phyloP scores from a whole-genome alignment of 2,888 invertebrate species.

The Laspeyria flexula region DNA sequence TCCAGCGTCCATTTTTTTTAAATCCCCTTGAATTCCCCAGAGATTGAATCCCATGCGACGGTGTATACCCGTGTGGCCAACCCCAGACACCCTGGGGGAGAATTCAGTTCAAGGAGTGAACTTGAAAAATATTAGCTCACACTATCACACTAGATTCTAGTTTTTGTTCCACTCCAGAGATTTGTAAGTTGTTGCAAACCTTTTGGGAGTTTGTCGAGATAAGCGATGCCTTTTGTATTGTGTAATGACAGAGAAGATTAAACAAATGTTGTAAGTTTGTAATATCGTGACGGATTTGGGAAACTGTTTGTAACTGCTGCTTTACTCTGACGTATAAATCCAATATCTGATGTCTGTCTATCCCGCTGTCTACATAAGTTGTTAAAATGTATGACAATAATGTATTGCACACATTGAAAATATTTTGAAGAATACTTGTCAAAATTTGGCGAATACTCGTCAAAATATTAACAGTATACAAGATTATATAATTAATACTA shows the following conservation, averaged over 20 bases:
- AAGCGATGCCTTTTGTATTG: conserved; percentile 7
- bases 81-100: conserved; percentile 69
- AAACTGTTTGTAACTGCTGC: not conserved
- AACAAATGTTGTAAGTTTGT: not conserved
- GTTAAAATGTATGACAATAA: not conserved
- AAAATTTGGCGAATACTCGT: too few species aligned
- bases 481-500: too few species aligned
- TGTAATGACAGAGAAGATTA: not conserved
- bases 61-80: conserved; percentile 58
- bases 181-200: conserved; percentile 10
- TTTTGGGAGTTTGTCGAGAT: conserved; percentile 17
- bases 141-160: conserved; percentile 43
- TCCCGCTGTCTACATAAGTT: not conserved
- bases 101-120: conserved; percentile 60
- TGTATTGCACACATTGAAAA: too few species aligned
- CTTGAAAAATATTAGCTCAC: conserved; percentile 64
- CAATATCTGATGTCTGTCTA: not conserved
- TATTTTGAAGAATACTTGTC: too few species aligned
- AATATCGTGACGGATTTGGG: not conserved
- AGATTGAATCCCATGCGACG: conserved; percentile 84
- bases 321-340: not conserved
- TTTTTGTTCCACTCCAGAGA: conserved; percentile 19
- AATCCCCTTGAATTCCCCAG: conserved; percentile 75
- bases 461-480: too few species aligned
- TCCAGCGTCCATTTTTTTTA: conserved; percentile 66